phyloP scores from a whole-genome alignment of 2,888 invertebrate genomes.

The Lypha dubia region DNA sequence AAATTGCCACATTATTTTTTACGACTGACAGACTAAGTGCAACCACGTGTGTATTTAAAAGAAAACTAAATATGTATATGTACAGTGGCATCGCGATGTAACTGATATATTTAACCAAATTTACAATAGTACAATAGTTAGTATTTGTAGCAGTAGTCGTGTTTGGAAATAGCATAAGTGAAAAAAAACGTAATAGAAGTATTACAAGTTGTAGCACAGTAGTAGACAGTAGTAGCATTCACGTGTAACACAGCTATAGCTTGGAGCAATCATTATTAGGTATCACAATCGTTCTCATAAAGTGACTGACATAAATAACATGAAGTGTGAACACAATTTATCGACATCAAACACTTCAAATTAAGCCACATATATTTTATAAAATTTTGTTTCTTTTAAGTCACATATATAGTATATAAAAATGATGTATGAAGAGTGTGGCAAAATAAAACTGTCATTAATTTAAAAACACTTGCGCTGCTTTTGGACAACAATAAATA shows the following conservation, averaged over 20 bases:
- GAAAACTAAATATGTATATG: background rate
- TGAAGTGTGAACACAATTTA: background rate
- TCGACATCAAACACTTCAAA: background rate
- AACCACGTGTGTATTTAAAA: background rate
- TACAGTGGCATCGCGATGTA: background rate
- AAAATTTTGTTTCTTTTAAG: background rate
- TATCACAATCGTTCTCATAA: background rate
- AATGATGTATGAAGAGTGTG: constrained; percentile 9
- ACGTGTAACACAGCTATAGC: no score
- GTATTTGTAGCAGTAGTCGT: no score
- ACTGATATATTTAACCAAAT: background rate
- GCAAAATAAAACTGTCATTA: constrained; percentile 44
- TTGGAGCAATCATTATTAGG: no score
- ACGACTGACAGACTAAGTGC: constrained; percentile 3
- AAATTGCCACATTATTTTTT: constrained; percentile 11
- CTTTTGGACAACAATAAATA: constrained; percentile 58
- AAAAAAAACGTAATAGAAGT: no score
- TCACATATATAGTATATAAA: constrained; percentile 1
- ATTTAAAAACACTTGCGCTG: constrained; percentile 48
- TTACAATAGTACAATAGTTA: no score
- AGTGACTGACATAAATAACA: background rate
- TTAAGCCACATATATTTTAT: constrained; percentile 4
- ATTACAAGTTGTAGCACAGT: no score
- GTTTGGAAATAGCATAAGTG: no score
- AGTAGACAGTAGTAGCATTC: no score